These are phyloP conservation scores for Microctenopoma lineatum DNA, from an alignment of 2,797 vertebrate genomes.

Conservation along the genomic window DNA sequence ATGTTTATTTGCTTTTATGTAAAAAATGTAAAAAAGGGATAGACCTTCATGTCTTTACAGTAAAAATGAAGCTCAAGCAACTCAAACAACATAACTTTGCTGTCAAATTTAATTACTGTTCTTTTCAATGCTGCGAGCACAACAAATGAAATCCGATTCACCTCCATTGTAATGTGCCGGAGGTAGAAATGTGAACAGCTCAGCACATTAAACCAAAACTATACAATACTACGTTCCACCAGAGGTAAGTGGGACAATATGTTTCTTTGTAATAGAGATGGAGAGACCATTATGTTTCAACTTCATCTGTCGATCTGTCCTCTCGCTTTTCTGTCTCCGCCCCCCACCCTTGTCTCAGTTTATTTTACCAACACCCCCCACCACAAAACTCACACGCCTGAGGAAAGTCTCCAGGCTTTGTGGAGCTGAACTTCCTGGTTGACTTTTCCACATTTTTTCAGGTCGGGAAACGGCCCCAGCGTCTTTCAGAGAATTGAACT, in stretches of 20 bases:
- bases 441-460: slow-evolving; percentile 53
- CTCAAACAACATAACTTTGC: background rate
- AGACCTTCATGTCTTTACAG: too few relatives aligned
- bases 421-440: slow-evolving; percentile 68
- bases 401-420: slow-evolving; percentile 53
- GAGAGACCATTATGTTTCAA: slow-evolving; percentile 28
- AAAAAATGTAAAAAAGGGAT: too few relatives aligned
- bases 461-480: slow-evolving; percentile 47
- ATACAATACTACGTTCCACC: background rate
- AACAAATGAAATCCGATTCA: background rate
- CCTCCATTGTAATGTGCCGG: background rate
- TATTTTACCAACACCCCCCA: slow-evolving; percentile 72
- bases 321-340: slow-evolving; percentile 35
- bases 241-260: slow-evolving; percentile 1
- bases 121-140: slow-evolving; percentile 1
- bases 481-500: slow-evolving; percentile 66
- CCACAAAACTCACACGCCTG: slow-evolving; percentile 64
- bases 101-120: background rate
- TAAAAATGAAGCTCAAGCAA: too few relatives aligned
- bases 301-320: slow-evolving; percentile 5
- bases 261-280: slow-evolving; percentile 17
- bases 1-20: background rate
- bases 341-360: slow-evolving; percentile 45
- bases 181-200: slow-evolving; percentile 10
- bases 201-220: slow-evolving; percentile 8